phyloP scores from a whole-genome alignment of 1,140 invertebrate species.

The Drosophila triauraria region DNA sequence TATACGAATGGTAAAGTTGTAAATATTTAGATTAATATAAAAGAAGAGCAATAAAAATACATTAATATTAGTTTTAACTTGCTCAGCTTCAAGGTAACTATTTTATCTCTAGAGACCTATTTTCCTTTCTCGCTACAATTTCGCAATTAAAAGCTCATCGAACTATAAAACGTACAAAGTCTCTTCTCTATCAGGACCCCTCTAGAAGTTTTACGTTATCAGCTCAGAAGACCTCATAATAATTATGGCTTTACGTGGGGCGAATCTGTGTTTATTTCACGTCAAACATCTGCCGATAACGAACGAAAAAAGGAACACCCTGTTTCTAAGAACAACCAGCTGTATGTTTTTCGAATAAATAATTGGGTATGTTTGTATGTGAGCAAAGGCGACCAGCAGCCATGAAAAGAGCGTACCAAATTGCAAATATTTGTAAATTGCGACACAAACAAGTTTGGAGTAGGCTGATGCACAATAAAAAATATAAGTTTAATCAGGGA shows the following conservation, averaged over 20 bases:
- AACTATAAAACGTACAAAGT: constrained; percentile 19
- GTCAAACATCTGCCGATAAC: constrained; percentile 28
- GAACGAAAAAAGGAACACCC: constrained; percentile 12
- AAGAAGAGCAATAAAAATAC: neutral
- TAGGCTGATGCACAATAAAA: constrained; percentile 2
- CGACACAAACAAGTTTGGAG: constrained; percentile 46
- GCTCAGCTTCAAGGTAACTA: neutral
- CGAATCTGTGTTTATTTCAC: constrained; percentile 20
- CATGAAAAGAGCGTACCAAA: neutral
- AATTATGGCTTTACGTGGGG: constrained; percentile 22
- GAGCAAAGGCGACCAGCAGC: neutral
- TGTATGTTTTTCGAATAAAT: neutral
- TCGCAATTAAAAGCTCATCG: constrained; percentile 2
- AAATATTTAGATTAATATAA: too few relatives aligned
- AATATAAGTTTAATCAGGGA: neutral
- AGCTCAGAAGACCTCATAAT: constrained; percentile 24
- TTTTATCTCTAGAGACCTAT: neutral
- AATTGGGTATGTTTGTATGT: neutral
- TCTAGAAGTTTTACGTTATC: constrained; percentile 28
- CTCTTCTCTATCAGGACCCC: constrained; percentile 27
- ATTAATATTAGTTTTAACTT: neutral
- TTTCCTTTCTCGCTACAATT: neutral
- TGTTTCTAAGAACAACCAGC: constrained; percentile 10
- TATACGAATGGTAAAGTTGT: too few relatives aligned
- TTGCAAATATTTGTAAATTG: constrained; percentile 31